phyloP scores from a whole-genome alignment of 2,797 vertebrate genomes.

The Brotula barbata region DNA sequence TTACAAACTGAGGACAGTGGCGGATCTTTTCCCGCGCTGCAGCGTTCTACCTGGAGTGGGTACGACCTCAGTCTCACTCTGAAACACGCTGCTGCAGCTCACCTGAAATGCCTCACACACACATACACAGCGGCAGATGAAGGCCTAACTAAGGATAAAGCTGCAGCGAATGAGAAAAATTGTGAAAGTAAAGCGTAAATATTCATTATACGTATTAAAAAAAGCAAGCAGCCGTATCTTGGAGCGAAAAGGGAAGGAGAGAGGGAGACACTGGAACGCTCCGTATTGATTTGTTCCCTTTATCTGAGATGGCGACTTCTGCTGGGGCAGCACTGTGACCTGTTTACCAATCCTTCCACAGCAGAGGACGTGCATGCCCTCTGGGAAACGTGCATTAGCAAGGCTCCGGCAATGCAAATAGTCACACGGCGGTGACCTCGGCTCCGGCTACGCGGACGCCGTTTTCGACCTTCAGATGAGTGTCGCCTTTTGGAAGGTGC shows the following conservation, averaged over 20 bases:
- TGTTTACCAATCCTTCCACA: slow-evolving; percentile 58
- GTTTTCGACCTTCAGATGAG: slow-evolving; percentile 64
- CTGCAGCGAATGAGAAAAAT: slow-evolving; percentile 32
- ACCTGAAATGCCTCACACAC: slow-evolving; percentile 28
- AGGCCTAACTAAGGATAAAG: slow-evolving; percentile 42
- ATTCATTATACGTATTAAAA: slow-evolving; percentile 47
- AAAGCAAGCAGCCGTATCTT: slow-evolving; percentile 15
- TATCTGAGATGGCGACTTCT: slow-evolving; percentile 46
- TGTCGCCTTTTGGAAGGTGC: slow-evolving; percentile 27
- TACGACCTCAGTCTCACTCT: slow-evolving; percentile 47
- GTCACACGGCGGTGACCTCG: slow-evolving; percentile 60
- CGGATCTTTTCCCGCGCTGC: slow-evolving; percentile 36
- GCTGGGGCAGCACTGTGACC: slow-evolving; percentile 51
- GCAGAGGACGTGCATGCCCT: slow-evolving; percentile 48
- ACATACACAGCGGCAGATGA: slow-evolving; percentile 13
- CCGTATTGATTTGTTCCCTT: slow-evolving; percentile 66
- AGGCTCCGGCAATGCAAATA: slow-evolving; percentile 64
- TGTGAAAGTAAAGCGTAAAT: slow-evolving; percentile 40
- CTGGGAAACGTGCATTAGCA: slow-evolving; percentile 46
- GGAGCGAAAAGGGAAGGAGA: slow-evolving; percentile 23
- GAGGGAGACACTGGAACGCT: slow-evolving; percentile 34
- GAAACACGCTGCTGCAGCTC: slow-evolving; percentile 12
- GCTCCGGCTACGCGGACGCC: slow-evolving; percentile 11
- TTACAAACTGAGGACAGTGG: slow-evolving; percentile 45
- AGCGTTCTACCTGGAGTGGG: slow-evolving; percentile 50